A percentile compares a stretch with the other conserved stretches of the same genome.
Conservation (phyloP, 2,888 invertebrate genomes). For the Lissocephala sabroskyi region DNA sequence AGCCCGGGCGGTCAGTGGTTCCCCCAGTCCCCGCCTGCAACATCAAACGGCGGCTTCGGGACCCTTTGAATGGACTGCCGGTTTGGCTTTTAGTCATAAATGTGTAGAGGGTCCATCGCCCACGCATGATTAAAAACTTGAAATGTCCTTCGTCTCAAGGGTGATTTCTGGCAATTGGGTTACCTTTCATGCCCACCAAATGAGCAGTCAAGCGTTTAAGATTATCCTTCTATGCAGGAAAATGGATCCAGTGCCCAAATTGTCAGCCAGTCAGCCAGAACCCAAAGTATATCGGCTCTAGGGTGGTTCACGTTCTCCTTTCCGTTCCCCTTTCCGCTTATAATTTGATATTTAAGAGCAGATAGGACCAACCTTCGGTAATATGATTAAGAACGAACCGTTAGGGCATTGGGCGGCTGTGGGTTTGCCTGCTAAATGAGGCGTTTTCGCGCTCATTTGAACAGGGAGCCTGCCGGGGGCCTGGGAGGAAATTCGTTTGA, state of each 20-base stretch:
- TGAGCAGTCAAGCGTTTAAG: constrained; percentile 63
- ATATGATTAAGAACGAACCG: constrained; percentile 1
- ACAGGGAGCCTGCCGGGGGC: neutral
- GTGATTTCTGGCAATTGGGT: constrained; percentile 7
- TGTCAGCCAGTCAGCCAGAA: constrained; percentile 42
- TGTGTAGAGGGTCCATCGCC: neutral
- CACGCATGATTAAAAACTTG: constrained; percentile 54
- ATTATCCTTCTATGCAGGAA: constrained; percentile 63
- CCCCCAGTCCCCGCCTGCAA: no score
- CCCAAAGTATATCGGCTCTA: no score
- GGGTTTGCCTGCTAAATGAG: constrained; percentile 27
- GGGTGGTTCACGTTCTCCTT: no score
- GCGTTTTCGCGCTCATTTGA: constrained; percentile 36
- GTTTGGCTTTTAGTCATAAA: no score
- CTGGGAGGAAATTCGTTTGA: constrained; percentile 24
- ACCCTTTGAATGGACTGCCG: no score
- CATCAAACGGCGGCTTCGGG: constrained; percentile 30
- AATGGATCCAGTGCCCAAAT: constrained; percentile 32
- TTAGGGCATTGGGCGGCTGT: constrained; percentile 6
- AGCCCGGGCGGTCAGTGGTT: no score
- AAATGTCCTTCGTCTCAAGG: constrained; percentile 6
- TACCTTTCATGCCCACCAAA: constrained; percentile 63
- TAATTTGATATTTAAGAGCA: constrained; percentile 12
- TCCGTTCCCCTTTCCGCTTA: neutral
- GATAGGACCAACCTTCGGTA: neutral